Conservation (phyloP, 2,888 invertebrate species). For the Cecidostiba fungosa region DNA sequence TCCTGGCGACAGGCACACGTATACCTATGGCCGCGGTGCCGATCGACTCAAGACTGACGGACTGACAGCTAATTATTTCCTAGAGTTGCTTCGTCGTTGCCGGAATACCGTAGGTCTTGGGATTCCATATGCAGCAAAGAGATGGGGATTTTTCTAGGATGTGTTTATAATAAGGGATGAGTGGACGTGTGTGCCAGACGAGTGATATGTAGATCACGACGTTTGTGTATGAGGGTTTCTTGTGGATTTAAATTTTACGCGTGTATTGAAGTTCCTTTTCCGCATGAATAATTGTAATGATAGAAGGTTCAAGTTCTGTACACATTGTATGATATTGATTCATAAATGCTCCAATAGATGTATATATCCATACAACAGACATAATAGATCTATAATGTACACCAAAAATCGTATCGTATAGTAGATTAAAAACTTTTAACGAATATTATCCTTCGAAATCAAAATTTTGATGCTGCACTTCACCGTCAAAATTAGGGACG, state of each 20-base stretch:
- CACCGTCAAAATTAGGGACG: conserved; percentile 15
- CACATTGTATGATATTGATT: too few relatives aligned
- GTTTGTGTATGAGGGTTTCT: not conserved
- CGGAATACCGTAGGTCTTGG: not conserved
- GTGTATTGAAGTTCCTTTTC: too few relatives aligned
- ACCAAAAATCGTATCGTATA: not conserved
- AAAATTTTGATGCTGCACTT: not conserved
- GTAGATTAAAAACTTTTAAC: too few relatives aligned
- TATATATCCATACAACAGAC: too few relatives aligned
- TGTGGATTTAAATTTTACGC: not conserved
- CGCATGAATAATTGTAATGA: too few relatives aligned
- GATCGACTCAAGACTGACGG: conserved; percentile 6
- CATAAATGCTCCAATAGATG: too few relatives aligned
- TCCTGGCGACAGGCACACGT: conserved; percentile 33
- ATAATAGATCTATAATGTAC: too few relatives aligned
- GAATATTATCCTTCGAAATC: too few relatives aligned
- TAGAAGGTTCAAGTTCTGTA: too few relatives aligned
- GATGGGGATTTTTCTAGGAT: not conserved
- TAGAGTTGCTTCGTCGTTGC: not conserved
- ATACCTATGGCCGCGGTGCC: not conserved
- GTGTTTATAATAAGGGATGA: not conserved
- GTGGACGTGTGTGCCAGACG: not conserved
- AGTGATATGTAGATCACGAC: conserved; percentile 19
- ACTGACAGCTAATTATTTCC: conserved; percentile 57
- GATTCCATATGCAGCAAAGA: not conserved